These are phyloP conservation scores for Pleuronectes platessa DNA, from an alignment of 2,113 vertebrate species.

Conservation along the genomic window DNA sequence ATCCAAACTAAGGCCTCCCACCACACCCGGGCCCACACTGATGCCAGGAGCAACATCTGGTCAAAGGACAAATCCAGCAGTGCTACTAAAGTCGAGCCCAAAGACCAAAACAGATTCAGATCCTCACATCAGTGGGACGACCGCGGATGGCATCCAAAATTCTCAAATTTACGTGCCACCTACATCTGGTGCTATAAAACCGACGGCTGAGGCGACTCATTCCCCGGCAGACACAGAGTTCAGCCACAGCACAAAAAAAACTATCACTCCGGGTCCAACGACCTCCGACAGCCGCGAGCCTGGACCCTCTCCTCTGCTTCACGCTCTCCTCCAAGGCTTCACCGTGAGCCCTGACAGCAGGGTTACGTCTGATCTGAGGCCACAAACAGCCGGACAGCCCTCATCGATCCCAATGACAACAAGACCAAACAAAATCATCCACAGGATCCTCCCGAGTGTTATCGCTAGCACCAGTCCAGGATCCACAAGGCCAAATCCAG, in stretches of 20 bases:
- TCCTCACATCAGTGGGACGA: constrained; percentile 21
- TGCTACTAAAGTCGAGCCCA: constrained; percentile 28
- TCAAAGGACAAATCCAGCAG: constrained; percentile 40
- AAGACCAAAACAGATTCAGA: constrained; percentile 38
- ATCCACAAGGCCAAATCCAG: constrained; percentile 32
- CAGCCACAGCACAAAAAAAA: constrained; percentile 32
- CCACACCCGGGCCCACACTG: constrained; percentile 4
- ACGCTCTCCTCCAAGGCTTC: constrained; percentile 14
- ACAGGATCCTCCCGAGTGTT: constrained; percentile 35
- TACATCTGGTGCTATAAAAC: constrained; percentile 38
- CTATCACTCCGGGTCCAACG: constrained; percentile 36
- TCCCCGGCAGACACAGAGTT: constrained; percentile 33
- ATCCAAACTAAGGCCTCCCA: constrained; percentile 11
- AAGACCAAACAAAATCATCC: constrained; percentile 51
- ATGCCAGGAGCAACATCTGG: constrained; percentile 41
- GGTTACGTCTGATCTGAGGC: constrained; percentile 54
- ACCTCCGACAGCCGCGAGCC: constrained; percentile 28
- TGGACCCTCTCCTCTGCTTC: constrained; percentile 12
- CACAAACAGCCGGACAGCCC: constrained; percentile 50
- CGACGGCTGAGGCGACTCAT: constrained; percentile 26
- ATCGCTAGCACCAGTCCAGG: constrained; percentile 44
- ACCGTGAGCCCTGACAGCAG: constrained; percentile 50
- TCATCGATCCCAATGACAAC: constrained; percentile 60
- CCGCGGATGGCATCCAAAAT: constrained; percentile 22
- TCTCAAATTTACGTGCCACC: constrained; percentile 26